A percentile compares a stretch with the other conserved stretches of the same genome.
These are phyloP conservation scores for Pristiophorus japonicus DNA, from an alignment of 2,113 vertebrate species.

Conservation along the genomic window DNA sequence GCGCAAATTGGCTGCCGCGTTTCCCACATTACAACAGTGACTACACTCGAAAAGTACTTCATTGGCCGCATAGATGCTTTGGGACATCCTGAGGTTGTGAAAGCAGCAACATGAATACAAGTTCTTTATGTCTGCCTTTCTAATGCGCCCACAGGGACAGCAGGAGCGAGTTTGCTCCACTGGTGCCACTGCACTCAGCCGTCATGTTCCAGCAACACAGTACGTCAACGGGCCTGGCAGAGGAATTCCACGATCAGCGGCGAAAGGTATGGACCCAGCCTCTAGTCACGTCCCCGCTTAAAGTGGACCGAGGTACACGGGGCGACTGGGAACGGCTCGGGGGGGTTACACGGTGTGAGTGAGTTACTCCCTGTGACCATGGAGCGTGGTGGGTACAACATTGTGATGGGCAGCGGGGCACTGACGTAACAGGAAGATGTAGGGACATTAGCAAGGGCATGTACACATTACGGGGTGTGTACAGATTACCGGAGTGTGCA, in stretches of 20 bases:
- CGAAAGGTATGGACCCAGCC: slow-evolving; percentile 68
- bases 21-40: not conserved
- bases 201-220: slow-evolving; percentile 80
- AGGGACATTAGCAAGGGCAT: not conserved
- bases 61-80: not conserved
- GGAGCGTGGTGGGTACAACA: not conserved
- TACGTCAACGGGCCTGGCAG: slow-evolving; percentile 53
- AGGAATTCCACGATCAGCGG: slow-evolving; percentile 70
- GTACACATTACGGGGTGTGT: not conserved
- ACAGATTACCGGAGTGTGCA: not conserved
- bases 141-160: slow-evolving; percentile 62
- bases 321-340: not conserved
- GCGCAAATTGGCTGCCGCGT: not conserved
- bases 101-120: not conserved
- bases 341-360: not conserved
- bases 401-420: not conserved
- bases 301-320: not conserved
- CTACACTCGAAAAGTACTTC: too few relatives aligned
- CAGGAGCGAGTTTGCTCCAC: slow-evolving; percentile 72
- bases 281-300: not conserved
- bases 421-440: not conserved
- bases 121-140: not conserved
- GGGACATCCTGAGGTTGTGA: not conserved
- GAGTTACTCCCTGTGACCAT: not conserved
- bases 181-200: slow-evolving; percentile 85